Percentiles rank a stretch among this genome's conserved stretches.
Evolutionary conservation across 2,113 vertebrate species (phyloP).

Genomic region (Tyto alba): DNA sequence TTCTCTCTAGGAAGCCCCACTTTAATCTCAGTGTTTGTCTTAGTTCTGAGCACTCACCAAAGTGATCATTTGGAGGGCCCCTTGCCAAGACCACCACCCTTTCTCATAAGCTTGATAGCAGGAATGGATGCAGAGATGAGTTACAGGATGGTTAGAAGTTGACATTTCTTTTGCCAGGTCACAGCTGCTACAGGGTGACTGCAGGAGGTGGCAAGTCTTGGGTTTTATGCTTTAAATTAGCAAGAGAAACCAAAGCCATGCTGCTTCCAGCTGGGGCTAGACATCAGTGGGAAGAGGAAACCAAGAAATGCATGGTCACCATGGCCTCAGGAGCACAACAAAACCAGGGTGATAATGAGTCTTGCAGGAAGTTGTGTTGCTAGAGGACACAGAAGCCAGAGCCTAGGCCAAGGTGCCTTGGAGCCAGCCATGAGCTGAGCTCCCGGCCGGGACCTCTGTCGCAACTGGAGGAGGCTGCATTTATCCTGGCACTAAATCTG

Average conservation of each 20-base stretch:
- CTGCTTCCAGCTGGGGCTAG: neutral
- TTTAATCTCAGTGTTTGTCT: neutral
- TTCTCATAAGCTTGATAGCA: neutral
- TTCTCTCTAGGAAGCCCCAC: neutral
- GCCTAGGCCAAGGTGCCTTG: neutral
- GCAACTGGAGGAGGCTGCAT: accelerated
- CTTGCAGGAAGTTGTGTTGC: neutral
- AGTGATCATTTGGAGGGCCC: neutral
- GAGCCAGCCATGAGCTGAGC: neutral
- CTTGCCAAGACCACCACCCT: neutral
- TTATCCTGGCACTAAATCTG: neutral
- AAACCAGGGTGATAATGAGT: neutral
- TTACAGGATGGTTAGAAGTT: neutral
- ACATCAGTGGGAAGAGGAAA: neutral
- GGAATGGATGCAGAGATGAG: neutral
- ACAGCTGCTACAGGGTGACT: neutral
- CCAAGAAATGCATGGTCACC: neutral
- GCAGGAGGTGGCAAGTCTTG: neutral
- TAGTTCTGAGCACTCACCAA: neutral
- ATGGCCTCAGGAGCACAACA: neutral
- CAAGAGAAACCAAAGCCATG: neutral
- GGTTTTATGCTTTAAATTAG: neutral
- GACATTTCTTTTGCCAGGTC: neutral
- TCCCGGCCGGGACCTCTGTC: neutral
- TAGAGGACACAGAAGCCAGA: neutral